Percentiles rank a stretch among this genome's conserved stretches.
Evolutionary conservation across 1,140 invertebrate species (phyloP).

Genomic region (Lasaia peninsularis): DNA sequence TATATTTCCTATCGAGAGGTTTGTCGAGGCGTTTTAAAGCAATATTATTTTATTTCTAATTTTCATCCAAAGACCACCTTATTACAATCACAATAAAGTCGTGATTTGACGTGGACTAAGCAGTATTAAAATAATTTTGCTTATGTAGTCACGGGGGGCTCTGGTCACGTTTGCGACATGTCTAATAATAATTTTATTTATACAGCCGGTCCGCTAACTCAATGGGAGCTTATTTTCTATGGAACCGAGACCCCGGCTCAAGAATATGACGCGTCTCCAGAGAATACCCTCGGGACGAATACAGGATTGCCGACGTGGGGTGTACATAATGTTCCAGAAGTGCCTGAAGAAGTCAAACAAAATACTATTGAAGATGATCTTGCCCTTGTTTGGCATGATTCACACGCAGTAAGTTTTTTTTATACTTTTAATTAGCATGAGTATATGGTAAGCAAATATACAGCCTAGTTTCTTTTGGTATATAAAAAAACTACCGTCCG

Average conservation of each 20-base stretch:
- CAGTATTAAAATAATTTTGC: no score
- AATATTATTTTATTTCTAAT: no score
- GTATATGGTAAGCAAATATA: no score
- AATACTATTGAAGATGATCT: constrained; percentile 58
- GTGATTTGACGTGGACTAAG: no score
- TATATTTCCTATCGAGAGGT: no score
- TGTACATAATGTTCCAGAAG: constrained; percentile 34
- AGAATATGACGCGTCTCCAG: constrained; percentile 61
- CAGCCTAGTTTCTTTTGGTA: no score
- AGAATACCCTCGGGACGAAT: constrained; percentile 36
- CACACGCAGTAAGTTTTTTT: constrained; percentile 47
- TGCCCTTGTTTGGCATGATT: constrained; percentile 54
- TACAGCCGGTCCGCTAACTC: constrained; percentile 74
- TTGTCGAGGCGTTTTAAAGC: no score
- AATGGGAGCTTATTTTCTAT: constrained; percentile 88
- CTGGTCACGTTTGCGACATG: no score
- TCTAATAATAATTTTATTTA: constrained; percentile 14
- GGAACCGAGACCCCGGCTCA: constrained; percentile 83
- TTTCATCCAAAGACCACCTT: no score
- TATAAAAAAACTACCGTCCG: no score
- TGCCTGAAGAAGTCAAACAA: constrained; percentile 39
- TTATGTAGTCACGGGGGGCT: no score
- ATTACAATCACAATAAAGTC: no score
- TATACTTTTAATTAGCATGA: neutral
- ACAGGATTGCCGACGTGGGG: constrained; percentile 30